Base-by-base conservation (phyloP, 1,140 invertebrate genomes). In the Coptotermes formosanus region DNA sequence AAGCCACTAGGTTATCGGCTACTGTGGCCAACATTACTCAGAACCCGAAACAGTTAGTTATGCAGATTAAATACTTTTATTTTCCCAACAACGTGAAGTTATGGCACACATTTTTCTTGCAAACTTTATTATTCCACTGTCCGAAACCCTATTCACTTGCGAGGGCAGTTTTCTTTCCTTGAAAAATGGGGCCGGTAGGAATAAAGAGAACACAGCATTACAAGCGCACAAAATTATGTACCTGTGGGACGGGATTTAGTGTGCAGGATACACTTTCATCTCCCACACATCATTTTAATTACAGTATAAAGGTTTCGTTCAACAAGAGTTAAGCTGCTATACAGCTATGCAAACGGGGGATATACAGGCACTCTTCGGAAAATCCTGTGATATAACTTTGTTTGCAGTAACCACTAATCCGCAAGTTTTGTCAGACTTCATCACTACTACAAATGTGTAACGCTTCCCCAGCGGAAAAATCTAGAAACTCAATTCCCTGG, bases 251-350 rank as follows among this genome's bases (percentile, higher is more conserved):
- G 25, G 64, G n/a, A 75, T 75, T 30, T 75, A 64, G 25, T 23
- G 25, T 64, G n/a, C n/a, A 30, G 9, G 6, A 2, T 75, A 75
- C 64, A 75, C 64, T 30, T 75, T 30, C n/a, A 12, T 30, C 64
- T 75, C 25, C 64, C 64, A 75, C n/a, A 75, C 64, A 75, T 75
- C 64, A 75, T 75, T 75, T 16, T 75, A 75, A 75, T 75, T 75
- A 75, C 64, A 55, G 52, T 21, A 21, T 1, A 16, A 55, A 55
- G 9, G 45, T 48, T 48, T 16, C 14, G 0, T 48, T 6, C 3
- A 55, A 55, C 12, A 55, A 55, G 52, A 55, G 52, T 21, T 55
- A 55, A 55, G 52, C 52, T 21, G 1, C 16, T 55, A 21, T 21
- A 21, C 52, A 19, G 52, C 52, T 55, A 55, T 21, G 52, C 52